These are phyloP conservation scores for Pristionchus fissidentatus DNA, from an alignment of 2,888 invertebrate genomes.

Conservation along the genomic window DNA sequence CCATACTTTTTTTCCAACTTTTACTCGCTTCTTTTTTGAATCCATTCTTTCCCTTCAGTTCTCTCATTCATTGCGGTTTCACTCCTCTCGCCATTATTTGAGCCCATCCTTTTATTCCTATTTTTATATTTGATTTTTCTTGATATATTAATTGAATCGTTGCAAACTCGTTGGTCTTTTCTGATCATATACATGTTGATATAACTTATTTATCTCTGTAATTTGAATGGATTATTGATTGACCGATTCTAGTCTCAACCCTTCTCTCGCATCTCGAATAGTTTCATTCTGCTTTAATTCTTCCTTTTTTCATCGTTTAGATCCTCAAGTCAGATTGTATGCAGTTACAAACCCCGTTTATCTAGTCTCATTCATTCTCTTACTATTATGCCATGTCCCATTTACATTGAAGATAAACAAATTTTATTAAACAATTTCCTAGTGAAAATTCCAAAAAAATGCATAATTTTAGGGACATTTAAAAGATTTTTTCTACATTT, in stretches of 20 bases:
- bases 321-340: constrained; percentile 19
- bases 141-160: constrained; percentile 27
- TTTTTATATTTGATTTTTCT: constrained; percentile 1
- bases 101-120: not conserved
- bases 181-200: constrained; percentile 43
- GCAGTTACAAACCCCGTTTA: constrained; percentile 30
- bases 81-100: constrained; percentile 27
- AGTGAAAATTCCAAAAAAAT: too few relatives aligned
- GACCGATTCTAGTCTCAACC: constrained; percentile 36
- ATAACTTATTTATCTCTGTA: constrained; percentile 34
- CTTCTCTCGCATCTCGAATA: constrained; percentile 33
- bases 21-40: constrained; percentile 3
- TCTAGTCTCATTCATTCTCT: not conserved
- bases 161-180: not conserved
- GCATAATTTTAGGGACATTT: too few relatives aligned
- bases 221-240: constrained; percentile 5
- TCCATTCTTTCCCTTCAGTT: constrained; percentile 8
- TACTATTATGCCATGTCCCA: constrained; percentile 11
- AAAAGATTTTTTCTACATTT: too few relatives aligned
- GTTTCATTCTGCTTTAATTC: constrained; percentile 26
- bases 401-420: constrained; percentile 29
- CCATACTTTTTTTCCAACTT: not conserved
- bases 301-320: not conserved
- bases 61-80: constrained; percentile 39
- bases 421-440: too few relatives aligned